These are phyloP conservation scores for Chironomus tepperi DNA, from an alignment of 1,140 invertebrate species.

Conservation along the genomic window DNA sequence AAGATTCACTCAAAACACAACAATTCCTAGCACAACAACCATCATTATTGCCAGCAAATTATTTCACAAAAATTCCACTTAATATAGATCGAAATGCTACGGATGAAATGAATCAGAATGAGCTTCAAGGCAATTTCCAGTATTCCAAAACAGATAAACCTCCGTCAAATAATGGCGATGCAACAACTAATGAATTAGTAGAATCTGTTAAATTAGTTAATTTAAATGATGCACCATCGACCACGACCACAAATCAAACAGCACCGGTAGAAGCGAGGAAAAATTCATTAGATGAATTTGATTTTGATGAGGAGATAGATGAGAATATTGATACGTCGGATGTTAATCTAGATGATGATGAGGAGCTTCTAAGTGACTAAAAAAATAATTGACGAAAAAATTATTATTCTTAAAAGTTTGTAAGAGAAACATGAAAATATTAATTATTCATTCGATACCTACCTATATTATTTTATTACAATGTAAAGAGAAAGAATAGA, in stretches of 20 bases:
- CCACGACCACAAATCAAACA: constrained; percentile 27
- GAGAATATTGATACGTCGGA: constrained; percentile 58
- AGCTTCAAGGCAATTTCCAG: constrained; percentile 45
- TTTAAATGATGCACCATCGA: constrained; percentile 25
- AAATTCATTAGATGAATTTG: constrained; percentile 47
- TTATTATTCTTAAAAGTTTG: constrained; percentile 23
- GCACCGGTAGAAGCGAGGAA: constrained; percentile 35
- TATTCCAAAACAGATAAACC: constrained; percentile 33
- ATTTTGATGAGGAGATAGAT: constrained; percentile 51
- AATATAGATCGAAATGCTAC: constrained; percentile 63
- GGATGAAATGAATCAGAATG: constrained; percentile 59
- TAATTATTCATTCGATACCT: neutral
- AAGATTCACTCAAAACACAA: constrained; percentile 68
- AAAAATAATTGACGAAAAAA: constrained; percentile 28
- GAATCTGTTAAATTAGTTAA: constrained; percentile 24
- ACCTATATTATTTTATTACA: neutral
- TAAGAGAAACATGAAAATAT: neutral
- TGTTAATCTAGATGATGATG: constrained; percentile 55
- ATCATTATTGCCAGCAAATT: constrained; percentile 44
- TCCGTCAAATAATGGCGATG: constrained; percentile 24
- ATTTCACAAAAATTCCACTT: constrained; percentile 47
- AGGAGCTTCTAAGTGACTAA: constrained; percentile 27
- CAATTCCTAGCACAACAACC: constrained; percentile 50
- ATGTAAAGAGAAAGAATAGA: neutral
- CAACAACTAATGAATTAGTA: constrained; percentile 25